Evolutionary conservation across 1,140 invertebrate species (phyloP).

Genomic region (Lysiphlebus fabarum): DNA sequence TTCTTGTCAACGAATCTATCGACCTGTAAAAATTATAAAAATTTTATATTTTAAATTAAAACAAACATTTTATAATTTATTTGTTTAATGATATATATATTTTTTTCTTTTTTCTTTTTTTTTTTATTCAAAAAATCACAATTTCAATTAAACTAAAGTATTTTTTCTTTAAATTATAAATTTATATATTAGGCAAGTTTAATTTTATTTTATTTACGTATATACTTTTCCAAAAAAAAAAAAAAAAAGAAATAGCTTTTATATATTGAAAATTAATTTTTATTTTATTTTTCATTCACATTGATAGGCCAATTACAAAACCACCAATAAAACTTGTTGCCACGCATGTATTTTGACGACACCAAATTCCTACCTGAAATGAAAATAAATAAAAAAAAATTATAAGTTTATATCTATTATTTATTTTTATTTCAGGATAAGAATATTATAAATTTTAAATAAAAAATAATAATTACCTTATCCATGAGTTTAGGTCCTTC

Average conservation of each 20-base stretch:
- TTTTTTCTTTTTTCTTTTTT: conserved; percentile 7
- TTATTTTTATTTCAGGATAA: too few relatives aligned
- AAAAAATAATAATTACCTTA: conserved; percentile 61
- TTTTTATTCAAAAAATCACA: neutral
- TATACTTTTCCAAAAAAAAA: conserved; percentile 15
- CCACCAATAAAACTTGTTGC: conserved; percentile 81
- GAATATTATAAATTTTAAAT: conserved; percentile 18
- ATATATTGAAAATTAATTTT: too few relatives aligned
- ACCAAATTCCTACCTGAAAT: conserved; percentile 73
- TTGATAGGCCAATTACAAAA: conserved; percentile 76
- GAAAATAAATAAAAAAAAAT: conserved; percentile 36
- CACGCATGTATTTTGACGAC: conserved; percentile 72
- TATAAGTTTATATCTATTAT: too few relatives aligned
- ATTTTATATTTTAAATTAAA: conserved; percentile 5
- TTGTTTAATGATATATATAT: neutral
- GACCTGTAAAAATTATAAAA: conserved; percentile 58
- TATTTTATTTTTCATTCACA: conserved; percentile 13
- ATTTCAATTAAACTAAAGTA: neutral
- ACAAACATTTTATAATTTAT: neutral
- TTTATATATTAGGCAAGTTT: conserved; percentile 1
- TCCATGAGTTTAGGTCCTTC: conserved; percentile 71
- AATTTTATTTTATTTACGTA: conserved; percentile 15
- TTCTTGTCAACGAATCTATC: conserved; percentile 75
- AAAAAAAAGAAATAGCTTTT: neutral
- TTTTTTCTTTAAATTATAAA: too few relatives aligned